phyloP scores from a whole-genome alignment of 53 echinoderm and acorn worm species.

The Henricia sp. region DNA sequence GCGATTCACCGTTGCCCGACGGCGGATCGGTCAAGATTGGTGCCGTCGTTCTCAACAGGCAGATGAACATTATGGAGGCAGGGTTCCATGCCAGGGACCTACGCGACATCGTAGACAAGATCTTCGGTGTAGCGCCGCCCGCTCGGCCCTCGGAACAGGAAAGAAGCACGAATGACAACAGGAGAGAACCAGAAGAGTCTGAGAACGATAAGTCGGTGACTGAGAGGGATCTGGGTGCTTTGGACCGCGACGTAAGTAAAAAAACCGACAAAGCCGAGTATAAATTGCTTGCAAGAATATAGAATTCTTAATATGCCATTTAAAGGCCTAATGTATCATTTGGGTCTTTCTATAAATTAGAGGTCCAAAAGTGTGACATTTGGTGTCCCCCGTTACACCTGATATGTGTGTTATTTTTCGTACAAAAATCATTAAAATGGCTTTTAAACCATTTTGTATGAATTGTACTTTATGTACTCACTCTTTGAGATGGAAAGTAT shows the following conservation, averaged over 20 bases:
- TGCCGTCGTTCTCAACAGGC: slow-evolving; percentile 61
- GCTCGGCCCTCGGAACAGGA: background rate
- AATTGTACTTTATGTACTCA: no score
- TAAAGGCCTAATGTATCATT: no score
- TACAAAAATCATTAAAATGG: no score
- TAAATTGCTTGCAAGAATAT: no score
- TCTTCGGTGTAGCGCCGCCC: slow-evolving; percentile 37
- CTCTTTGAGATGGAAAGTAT: no score
- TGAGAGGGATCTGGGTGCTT: slow-evolving; percentile 16
- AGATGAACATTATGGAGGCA: slow-evolving; percentile 65
- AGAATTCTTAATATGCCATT: no score
- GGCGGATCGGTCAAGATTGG: slow-evolving; percentile 71
- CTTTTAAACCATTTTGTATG: no score
- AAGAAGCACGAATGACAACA: background rate
- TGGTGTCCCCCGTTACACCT: no score
- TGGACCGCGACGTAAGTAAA: slow-evolving; percentile 10
- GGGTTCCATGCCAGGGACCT: slow-evolving; percentile 69
- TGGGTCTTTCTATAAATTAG: no score
- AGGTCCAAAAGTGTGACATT: no score
- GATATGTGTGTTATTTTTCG: no score
- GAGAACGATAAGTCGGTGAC: background rate
- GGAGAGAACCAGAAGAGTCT: background rate
- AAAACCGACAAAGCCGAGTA: background rate
- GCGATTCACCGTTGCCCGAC: slow-evolving; percentile 51
- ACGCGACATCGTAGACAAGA: slow-evolving; percentile 47